A percentile compares a stretch with the other conserved stretches of the same genome.
These are phyloP conservation scores for Chaetodon auriga DNA, from an alignment of 2,113 vertebrate species.

Conservation along the genomic window DNA sequence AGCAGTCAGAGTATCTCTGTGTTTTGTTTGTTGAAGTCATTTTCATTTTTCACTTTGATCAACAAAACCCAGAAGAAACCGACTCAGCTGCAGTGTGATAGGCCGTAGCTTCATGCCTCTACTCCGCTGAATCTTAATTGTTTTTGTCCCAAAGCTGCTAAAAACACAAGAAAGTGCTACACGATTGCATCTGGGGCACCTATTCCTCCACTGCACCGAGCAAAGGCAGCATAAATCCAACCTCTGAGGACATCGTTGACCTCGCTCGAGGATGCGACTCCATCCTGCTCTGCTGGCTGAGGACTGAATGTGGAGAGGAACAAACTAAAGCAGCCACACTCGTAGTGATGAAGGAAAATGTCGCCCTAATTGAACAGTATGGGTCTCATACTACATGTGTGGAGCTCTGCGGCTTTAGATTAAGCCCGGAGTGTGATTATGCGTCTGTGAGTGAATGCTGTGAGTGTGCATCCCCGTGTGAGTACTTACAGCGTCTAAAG, in stretches of 20 bases:
- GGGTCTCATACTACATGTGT: not conserved
- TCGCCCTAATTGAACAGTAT: not conserved
- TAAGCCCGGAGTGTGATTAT: not conserved
- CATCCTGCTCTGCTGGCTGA: not conserved
- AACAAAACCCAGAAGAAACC: not conserved
- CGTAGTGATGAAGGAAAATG: not conserved
- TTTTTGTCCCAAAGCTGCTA: too few species aligned
- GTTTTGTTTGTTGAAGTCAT: not conserved
- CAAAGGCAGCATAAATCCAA: not conserved
- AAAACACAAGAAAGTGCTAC: too few species aligned
- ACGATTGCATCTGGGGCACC: not conserved
- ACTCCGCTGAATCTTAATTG: too few species aligned
- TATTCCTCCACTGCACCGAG: not conserved
- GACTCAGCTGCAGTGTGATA: not conserved
- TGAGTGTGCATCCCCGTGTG: not conserved
- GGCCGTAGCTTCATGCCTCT: not conserved
- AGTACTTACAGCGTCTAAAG: conserved; percentile 86
- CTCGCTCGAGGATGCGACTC: not conserved
- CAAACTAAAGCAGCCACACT: not conserved
- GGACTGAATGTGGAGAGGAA: not conserved
- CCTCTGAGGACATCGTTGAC: too few species aligned
- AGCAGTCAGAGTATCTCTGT: not conserved
- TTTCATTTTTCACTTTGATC: not conserved
- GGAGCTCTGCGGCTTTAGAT: not conserved
- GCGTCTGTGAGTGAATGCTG: not conserved